Evolutionary conservation across 1,140 invertebrate genomes (phyloP).

Genomic region (Cotesia typhae): DNA sequence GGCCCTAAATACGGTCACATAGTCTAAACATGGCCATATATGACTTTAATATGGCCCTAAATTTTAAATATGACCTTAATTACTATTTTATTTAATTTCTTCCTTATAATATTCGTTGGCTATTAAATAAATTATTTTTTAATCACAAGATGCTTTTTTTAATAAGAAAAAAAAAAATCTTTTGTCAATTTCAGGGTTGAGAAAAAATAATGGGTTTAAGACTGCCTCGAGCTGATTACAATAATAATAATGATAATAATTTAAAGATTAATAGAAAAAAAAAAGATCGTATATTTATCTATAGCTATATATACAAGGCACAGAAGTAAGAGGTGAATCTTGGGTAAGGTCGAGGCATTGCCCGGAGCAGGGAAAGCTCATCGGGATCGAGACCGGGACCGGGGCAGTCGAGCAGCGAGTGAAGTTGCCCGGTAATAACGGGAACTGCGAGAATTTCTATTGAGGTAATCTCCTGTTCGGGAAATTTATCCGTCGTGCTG

Average conservation of each 20-base stretch:
- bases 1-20: no score
- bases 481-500: slow-evolving; percentile 56
- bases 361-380: slow-evolving; percentile 15
- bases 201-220: no score
- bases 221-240: background rate
- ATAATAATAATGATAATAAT: background rate
- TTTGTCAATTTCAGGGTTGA: no score
- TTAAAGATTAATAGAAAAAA: background rate
- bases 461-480: slow-evolving; percentile 57
- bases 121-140: no score
- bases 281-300: background rate
- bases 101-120: no score
- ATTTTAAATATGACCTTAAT: no score
- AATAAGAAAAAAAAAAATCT: no score
- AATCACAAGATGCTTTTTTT: no score
- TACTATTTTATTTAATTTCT: no score
- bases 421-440: slow-evolving; percentile 41
- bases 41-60: no score
- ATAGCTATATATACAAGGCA: background rate
- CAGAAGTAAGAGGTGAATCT: slow-evolving; percentile 2
- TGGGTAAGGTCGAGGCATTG: slow-evolving; percentile 17
- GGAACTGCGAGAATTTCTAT: slow-evolving; percentile 33
- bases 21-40: no score
- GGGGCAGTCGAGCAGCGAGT: slow-evolving; percentile 16
- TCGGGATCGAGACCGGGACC: background rate